Evolutionary conservation across 2,797 vertebrate genomes (phyloP), one percentile per base, ranked within the genome.

Genomic region (Fistularia commersonii): DNA sequence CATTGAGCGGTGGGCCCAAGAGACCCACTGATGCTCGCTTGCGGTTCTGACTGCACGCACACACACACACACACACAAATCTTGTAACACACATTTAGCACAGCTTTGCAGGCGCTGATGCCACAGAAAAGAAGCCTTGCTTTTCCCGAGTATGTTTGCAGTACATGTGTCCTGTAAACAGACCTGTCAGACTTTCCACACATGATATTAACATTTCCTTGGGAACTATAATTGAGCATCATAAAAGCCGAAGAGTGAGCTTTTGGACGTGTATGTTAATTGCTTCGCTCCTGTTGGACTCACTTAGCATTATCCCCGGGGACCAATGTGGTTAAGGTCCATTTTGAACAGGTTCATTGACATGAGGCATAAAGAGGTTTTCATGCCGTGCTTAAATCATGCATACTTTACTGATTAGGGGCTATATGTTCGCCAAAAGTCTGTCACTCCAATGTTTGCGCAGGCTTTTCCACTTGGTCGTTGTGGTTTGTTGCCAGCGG

Each of bases 341-440:
- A 64, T 72, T 80, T 80, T 81, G 60, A 80, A 84, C 76, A 51
- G 55, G 64, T 64, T 81, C 70, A 78, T 82, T 82, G 80, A 86
- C 63, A 31, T 56, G 53, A 15, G 51, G 67, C 5, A 80, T 65
- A 85, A 79, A 79, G 69, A 51, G 40, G 46, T 79, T 58, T 82
- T 85, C 70, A 87, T 79, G 10, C 47, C 13, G 61, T 42, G 63
- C 57, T 71, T 82, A 85, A 85, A 75, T 76, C 77, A 72, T 84
- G 81, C 81, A 81, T 81, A 71, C 53, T 83, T 83, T 23, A 53
- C 74, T 80, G 77, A 84, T 76, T 76, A 69, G 53, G 41, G 42
- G 7, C 57, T 61, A 48, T 48, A 32, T 15, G 54, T 57, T 61
- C 48, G 80, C 79, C 72, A 84, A 57, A 65, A 53, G 51, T 35